Conservation (phyloP, 2,888 invertebrate species). For the Xestia sexstrigata region DNA sequence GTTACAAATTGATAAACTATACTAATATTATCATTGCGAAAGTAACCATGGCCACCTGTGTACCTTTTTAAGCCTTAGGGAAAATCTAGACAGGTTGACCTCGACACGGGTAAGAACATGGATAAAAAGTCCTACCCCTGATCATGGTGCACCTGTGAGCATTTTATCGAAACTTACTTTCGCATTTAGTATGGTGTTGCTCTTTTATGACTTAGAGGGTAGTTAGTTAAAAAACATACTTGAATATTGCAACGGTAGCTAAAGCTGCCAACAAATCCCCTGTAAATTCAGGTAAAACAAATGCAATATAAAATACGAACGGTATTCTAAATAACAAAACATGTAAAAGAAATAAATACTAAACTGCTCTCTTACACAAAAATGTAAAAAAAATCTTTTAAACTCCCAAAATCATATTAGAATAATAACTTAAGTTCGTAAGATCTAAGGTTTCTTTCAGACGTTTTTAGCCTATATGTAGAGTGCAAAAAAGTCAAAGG, state of each 20-base stretch:
- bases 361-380: conserved; percentile 18
- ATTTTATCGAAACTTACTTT: not conserved
- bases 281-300: conserved; percentile 26
- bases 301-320: conserved; percentile 40
- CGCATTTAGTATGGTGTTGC: not conserved
- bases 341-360: conserved; percentile 36
- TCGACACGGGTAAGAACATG: not conserved
- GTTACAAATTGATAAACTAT: not conserved
- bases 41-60: not conserved
- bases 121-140: not conserved
- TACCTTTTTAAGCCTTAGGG: not conserved
- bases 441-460: conserved; percentile 3
- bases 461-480: not conserved
- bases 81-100: not conserved
- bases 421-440: conserved; percentile 29
- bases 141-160: not conserved
- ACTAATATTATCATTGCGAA: not conserved
- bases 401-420: conserved; percentile 11
- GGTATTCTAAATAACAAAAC: conserved; percentile 48
- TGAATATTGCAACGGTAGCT: conserved; percentile 25
- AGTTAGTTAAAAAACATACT: conserved; percentile 6
- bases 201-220: conserved; percentile 7
- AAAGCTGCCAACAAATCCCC: conserved; percentile 6
- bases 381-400: not conserved
- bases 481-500: not conserved